Evolutionary conservation across 1,140 invertebrate species (phyloP).

Genomic region (Saccostrea cuccullata): DNA sequence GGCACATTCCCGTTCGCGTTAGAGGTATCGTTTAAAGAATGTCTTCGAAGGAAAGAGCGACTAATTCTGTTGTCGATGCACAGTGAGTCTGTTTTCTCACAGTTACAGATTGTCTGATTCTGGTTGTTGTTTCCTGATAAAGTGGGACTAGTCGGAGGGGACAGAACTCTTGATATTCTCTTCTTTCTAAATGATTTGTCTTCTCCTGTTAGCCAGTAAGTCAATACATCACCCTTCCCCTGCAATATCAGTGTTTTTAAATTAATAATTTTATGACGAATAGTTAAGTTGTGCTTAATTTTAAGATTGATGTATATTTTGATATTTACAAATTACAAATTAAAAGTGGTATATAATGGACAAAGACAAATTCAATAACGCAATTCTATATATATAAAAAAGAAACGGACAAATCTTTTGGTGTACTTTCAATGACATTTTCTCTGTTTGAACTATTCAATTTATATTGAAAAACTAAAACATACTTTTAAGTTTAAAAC

Average conservation of each 20-base stretch:
- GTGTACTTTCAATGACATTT: too few species aligned
- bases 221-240: slow-evolving; percentile 91
- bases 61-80: not conserved
- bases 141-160: slow-evolving; percentile 30
- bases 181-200: slow-evolving; percentile 77
- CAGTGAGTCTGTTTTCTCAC: not conserved
- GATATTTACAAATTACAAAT: too few species aligned
- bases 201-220: slow-evolving; percentile 92
- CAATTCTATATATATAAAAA: too few species aligned
- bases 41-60: not conserved
- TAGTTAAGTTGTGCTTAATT: too few species aligned
- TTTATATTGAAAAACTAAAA: too few species aligned
- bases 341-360: not conserved
- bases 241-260: slow-evolving; percentile 56
- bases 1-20: slow-evolving; percentile 46
- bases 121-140: slow-evolving; percentile 54
- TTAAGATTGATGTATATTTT: too few species aligned
- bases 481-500: too few species aligned
- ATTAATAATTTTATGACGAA: not conserved
- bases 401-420: too few species aligned
- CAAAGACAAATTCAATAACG: not conserved
- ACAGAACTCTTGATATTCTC: slow-evolving; percentile 51
- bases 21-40: slow-evolving; percentile 9
- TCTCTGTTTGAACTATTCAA: too few species aligned
- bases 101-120: not conserved